Base-by-base conservation (phyloP, 1,140 invertebrate species). In the Bombus terrestris region DNA sequence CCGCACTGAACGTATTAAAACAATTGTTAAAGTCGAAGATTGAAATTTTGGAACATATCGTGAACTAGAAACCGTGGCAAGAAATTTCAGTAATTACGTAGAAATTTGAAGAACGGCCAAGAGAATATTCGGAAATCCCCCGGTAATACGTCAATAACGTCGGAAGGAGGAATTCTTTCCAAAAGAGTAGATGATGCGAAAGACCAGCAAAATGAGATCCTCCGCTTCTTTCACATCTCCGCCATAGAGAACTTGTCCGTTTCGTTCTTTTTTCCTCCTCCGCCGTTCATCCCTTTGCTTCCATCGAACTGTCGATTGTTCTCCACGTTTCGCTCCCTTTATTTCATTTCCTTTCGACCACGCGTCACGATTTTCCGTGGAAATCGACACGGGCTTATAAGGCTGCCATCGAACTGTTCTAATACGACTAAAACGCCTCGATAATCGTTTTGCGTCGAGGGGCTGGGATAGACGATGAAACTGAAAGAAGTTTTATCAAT, bases 131-230 rank as follows among this genome's bases (percentile, higher is more conserved):
- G 47, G 64, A 69, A 76, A 76, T 57, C 57, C 22, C 4, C 2
- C 22, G 64, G 57, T 86, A 74, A 37, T 77, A 37, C 39, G 39
- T 37, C 39, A 43, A 82, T 75, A 82, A 69, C 32, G 13, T 8
- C 13, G 28, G 43, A 32, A 13, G 32, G 4, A 13, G 25, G n/a
- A 83, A 86, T 76, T 39, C 72, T 74, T 76, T 82, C 2, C 41
- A 25, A 25, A 32, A 59, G 62, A 25, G 35, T 32, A 47, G 47
- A 69, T 53, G 43, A 86, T 53, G 73, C 22, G 64, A 71, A 83
- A 74, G 62, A 18, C 35, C 62, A 71, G 72, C 47, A 71, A 86
- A 86, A 83, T 76, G 85, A 86, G 81, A 86, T 83, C 85, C 66
- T 53, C 13, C 39, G 39, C 3, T 82, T 74, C 64, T 69, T 57